phyloP scores from a whole-genome alignment of 2,888 invertebrate genomes.

The Patella ulyssiponensis region DNA sequence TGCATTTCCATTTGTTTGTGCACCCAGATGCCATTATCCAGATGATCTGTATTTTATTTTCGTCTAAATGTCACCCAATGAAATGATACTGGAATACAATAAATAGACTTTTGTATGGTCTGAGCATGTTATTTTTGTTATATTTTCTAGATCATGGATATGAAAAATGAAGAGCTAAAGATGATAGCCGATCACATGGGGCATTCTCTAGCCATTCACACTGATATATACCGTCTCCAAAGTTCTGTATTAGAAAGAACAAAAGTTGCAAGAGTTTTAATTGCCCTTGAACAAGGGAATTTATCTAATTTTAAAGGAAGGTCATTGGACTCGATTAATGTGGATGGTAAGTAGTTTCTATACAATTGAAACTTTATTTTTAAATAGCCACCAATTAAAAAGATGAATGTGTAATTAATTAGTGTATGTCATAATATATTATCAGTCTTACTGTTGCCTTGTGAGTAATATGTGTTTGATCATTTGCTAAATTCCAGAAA shows the following conservation, averaged over 20 bases:
- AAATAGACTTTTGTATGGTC: conserved; percentile 17
- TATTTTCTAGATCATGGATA: conserved; percentile 33
- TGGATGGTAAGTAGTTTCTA: conserved; percentile 27
- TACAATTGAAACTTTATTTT: not conserved
- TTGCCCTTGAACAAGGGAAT: conserved; percentile 37
- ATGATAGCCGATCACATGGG: conserved; percentile 46
- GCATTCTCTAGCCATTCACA: conserved; percentile 37
- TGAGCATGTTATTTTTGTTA: conserved; percentile 21
- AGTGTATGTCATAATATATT: too few species aligned
- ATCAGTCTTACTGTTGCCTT: too few species aligned
- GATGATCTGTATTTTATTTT: too few species aligned
- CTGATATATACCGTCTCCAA: conserved; percentile 41
- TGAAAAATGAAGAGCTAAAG: conserved; percentile 38
- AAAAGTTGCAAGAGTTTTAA: conserved; percentile 39
- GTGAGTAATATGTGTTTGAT: too few species aligned
- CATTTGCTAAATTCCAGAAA: too few species aligned
- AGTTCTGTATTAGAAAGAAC: conserved; percentile 35
- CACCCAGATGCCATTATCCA: too few species aligned
- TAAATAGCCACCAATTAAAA: too few species aligned
- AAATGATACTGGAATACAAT: too few species aligned
- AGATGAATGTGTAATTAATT: too few species aligned
- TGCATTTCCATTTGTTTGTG: too few species aligned
- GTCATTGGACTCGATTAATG: conserved; percentile 24
- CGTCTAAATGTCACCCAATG: too few species aligned
- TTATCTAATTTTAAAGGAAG: conserved; percentile 31